phyloP scores from a whole-genome alignment of 2,888 invertebrate genomes.

The Hoplodrina blanda region DNA sequence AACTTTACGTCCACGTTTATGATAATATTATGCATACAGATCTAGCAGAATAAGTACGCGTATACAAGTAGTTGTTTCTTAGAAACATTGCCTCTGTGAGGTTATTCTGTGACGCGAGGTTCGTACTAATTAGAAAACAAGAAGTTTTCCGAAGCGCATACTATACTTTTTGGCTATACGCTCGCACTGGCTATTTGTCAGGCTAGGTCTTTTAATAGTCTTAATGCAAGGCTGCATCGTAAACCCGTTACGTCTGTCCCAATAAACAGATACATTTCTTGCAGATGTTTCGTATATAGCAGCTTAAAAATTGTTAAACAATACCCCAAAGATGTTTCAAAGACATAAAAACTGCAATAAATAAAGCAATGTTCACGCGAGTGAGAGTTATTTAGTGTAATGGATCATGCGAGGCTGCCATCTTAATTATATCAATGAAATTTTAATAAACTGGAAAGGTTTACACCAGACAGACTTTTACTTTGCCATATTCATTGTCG shows the following conservation, averaged over 20 bases:
- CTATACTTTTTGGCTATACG: slow-evolving; percentile 20
- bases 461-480: slow-evolving; percentile 44
- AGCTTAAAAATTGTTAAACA: slow-evolving; percentile 6
- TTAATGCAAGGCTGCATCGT: slow-evolving; percentile 30
- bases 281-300: slow-evolving; percentile 1
- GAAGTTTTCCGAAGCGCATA: too few species aligned
- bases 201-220: slow-evolving; percentile 33
- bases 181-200: slow-evolving; percentile 19
- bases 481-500: slow-evolving; percentile 14
- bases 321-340: slow-evolving; percentile 18
- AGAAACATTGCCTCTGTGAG: not conserved
- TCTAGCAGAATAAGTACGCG: not conserved
- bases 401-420: slow-evolving; percentile 56
- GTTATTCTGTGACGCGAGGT: not conserved
- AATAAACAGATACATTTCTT: slow-evolving; percentile 5
- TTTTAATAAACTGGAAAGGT: slow-evolving; percentile 40
- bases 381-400: slow-evolving; percentile 55
- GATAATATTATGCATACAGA: not conserved
- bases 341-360: slow-evolving; percentile 48
- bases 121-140: not conserved
- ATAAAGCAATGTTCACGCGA: slow-evolving; percentile 59
- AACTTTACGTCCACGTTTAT: slow-evolving; percentile 33
- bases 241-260: slow-evolving; percentile 14
- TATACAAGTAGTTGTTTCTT: not conserved
- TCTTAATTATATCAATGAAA: slow-evolving; percentile 43